A percentile compares a stretch with the other conserved stretches of the same genome.
These are phyloP conservation scores for Oplegnathus fasciatus DNA, from an alignment of 2,113 vertebrate genomes.

Conservation along the genomic window DNA sequence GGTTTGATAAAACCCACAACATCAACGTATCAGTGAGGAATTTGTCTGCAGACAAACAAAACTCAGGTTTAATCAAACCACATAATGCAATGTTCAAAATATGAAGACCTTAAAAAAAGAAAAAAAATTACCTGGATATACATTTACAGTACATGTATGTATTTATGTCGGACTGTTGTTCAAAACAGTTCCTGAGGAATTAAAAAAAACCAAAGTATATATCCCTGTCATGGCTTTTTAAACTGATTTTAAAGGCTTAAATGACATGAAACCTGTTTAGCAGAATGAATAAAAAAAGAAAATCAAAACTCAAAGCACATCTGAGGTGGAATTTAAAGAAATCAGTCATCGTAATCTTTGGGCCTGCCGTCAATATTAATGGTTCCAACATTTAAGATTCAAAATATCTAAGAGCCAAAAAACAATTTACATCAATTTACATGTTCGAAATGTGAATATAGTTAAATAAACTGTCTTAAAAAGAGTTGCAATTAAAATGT, in stretches of 20 bases:
- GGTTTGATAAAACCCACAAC: background rate
- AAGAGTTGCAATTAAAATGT: conserved; percentile 27
- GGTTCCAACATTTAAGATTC: conserved; percentile 2
- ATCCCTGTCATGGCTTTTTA: background rate
- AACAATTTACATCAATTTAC: background rate
- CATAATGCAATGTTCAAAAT: background rate
- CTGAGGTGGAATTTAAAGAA: background rate
- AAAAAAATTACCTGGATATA: background rate
- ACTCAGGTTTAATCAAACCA: background rate
- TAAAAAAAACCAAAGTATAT: background rate
- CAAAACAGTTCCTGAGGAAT: background rate
- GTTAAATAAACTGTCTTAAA: conserved; percentile 16
- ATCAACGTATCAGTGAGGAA: background rate
- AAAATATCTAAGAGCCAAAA: conserved; percentile 16
- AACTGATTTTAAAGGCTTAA: background rate
- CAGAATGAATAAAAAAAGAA: background rate
- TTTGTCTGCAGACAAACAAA: too few species aligned
- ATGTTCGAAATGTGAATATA: background rate
- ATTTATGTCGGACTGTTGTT: background rate
- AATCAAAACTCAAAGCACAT: background rate
- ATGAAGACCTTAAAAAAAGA: too few species aligned
- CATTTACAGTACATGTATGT: conserved; percentile 4
- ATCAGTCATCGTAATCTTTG: background rate
- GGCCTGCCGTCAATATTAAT: background rate
- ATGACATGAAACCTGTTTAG: background rate